Evolutionary conservation across 2,888 invertebrate genomes (phyloP).

Genomic region (Drosophila niveifrons): DNA sequence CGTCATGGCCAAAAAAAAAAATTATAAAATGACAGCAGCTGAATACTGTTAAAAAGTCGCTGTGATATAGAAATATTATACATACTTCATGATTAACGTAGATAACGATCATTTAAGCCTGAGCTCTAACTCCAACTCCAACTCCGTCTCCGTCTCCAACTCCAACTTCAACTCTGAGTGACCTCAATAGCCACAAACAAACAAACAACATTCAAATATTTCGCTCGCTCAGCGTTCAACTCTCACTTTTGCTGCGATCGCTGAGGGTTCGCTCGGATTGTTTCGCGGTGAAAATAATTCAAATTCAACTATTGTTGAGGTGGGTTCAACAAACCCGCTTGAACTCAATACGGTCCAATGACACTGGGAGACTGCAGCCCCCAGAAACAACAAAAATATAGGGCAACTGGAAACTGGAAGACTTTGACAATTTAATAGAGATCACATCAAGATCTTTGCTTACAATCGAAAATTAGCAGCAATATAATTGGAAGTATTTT

Average conservation of each 20-base stretch:
- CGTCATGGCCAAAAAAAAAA: slow-evolving; percentile 53
- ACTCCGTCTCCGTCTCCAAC: slow-evolving; percentile 9
- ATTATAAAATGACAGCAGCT: slow-evolving; percentile 12
- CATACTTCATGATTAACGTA: slow-evolving; percentile 30
- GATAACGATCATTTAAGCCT: slow-evolving; percentile 59
- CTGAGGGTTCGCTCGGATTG: slow-evolving; percentile 33
- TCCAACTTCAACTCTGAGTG: slow-evolving; percentile 36
- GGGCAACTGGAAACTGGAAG: neutral
- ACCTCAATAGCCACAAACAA: slow-evolving; percentile 59
- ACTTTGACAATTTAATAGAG: neutral
- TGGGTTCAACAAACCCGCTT: slow-evolving; percentile 73
- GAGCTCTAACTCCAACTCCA: slow-evolving; percentile 21
- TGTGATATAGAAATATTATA: slow-evolving; percentile 48
- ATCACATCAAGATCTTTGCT: too few relatives aligned
- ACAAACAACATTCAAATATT: slow-evolving; percentile 62
- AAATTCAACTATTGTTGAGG: slow-evolving; percentile 35
- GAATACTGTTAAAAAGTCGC: slow-evolving; percentile 60
- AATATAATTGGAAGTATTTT: rapidly evolving
- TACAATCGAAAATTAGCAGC: neutral
- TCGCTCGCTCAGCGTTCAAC: slow-evolving; percentile 41
- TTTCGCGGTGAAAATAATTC: slow-evolving; percentile 56
- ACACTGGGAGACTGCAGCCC: slow-evolving; percentile 51
- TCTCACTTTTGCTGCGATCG: slow-evolving; percentile 63
- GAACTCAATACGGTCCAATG: slow-evolving; percentile 77
- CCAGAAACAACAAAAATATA: neutral